Evolutionary conservation across 2,797 vertebrate species (phyloP).

Genomic region (Acanthiza pusilla): DNA sequence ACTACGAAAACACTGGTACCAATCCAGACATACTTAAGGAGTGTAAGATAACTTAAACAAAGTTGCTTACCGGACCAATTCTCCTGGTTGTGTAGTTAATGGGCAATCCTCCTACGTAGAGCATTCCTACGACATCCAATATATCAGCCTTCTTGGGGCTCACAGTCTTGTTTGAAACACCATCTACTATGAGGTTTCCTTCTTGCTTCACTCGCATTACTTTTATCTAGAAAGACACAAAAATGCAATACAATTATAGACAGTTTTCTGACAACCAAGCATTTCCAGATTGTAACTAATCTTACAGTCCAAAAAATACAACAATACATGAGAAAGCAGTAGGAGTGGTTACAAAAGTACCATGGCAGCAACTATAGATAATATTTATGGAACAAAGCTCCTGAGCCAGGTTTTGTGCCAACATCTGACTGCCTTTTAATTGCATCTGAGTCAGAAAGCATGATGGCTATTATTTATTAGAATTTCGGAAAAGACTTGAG

Average conservation of each 20-base stretch:
- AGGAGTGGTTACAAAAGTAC: not conserved
- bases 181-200: conserved; percentile 81
- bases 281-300: not conserved
- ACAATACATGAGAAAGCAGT: not conserved
- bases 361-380: not conserved
- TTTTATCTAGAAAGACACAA: conserved; percentile 79
- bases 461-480: not conserved
- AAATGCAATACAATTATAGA: not conserved
- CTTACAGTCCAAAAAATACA: not conserved
- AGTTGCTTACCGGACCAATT: conserved; percentile 87
- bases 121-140: conserved; percentile 90
- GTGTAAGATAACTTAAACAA: not conserved
- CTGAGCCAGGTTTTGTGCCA: not conserved
- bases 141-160: conserved; percentile 94
- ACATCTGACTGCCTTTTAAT: not conserved
- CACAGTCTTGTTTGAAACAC: conserved; percentile 77
- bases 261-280: not conserved
- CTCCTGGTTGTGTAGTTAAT: conserved; percentile 90
- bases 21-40: not conserved
- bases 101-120: conserved; percentile 92
- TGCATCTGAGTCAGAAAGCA: not conserved
- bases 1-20: not conserved
- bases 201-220: conserved; percentile 85
- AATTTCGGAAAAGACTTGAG: not conserved
- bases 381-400: not conserved